Conservation (phyloP, 2,888 invertebrate genomes). For the Meteorus cinctellus region DNA sequence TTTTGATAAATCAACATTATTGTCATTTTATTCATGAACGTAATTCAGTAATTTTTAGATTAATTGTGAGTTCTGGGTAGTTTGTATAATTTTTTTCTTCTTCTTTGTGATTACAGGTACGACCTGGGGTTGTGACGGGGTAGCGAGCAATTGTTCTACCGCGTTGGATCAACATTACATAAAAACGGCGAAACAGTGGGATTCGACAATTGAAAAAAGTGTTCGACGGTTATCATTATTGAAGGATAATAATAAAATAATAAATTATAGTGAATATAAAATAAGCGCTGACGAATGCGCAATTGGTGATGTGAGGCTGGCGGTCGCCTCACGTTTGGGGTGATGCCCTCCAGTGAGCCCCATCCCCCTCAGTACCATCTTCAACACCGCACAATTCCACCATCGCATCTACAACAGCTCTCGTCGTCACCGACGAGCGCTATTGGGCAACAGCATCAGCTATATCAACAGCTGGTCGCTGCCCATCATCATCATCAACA, state of each 20-base stretch:
- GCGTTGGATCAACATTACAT: constrained; percentile 58
- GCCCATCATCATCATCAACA: constrained; percentile 61
- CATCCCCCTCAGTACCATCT: constrained; percentile 72
- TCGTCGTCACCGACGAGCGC: constrained; percentile 66
- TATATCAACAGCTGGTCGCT: constrained; percentile 71
- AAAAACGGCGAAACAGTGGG: constrained; percentile 50
- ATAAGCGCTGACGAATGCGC: constrained; percentile 64
- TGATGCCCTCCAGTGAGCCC: constrained; percentile 73
- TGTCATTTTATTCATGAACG: too few relatives aligned
- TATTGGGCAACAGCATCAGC: constrained; percentile 68
- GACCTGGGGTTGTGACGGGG: constrained; percentile 71
- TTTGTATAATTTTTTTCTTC: background rate
- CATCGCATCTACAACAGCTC: constrained; percentile 67
- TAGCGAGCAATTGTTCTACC: constrained; percentile 64
- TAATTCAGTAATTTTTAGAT: too few relatives aligned
- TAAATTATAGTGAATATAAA: constrained; percentile 54
- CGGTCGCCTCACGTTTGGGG: constrained; percentile 72
- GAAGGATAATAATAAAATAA: constrained; percentile 20
- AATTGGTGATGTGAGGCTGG: constrained; percentile 72
- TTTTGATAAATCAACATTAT: too few relatives aligned
- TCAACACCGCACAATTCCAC: constrained; percentile 71
- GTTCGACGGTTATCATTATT: constrained; percentile 40
- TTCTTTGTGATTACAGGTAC: constrained; percentile 64
- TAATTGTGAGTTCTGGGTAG: background rate
- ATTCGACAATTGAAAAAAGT: constrained; percentile 29